These are phyloP conservation scores for Scartelaos histophorus DNA, from an alignment of 2,113 vertebrate genomes.

Conservation along the genomic window DNA sequence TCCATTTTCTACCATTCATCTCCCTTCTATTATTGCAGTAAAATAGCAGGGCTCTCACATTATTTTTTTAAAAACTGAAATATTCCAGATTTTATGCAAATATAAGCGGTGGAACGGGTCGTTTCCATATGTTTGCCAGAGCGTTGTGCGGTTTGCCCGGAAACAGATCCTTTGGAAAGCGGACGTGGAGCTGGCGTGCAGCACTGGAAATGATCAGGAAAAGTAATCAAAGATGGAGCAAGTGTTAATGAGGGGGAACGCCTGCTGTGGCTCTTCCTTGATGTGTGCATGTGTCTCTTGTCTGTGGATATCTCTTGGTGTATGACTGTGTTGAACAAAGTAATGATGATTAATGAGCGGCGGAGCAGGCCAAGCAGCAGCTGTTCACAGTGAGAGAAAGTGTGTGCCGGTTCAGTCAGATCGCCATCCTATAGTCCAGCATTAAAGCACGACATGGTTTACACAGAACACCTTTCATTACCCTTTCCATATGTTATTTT, in stretches of 20 bases:
- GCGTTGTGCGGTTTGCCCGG: slow-evolving; percentile 42
- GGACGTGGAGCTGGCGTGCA: slow-evolving; percentile 56
- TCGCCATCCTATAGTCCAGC: slow-evolving; percentile 24
- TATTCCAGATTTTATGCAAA: slow-evolving; percentile 12
- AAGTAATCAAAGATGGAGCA: slow-evolving; percentile 69
- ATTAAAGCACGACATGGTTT: slow-evolving; percentile 29
- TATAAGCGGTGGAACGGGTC: slow-evolving; percentile 4
- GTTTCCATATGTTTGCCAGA: slow-evolving; percentile 39
- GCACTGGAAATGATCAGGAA: slow-evolving; percentile 66
- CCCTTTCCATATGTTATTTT: slow-evolving; percentile 28
- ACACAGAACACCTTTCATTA: slow-evolving; percentile 37
- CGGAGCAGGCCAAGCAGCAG: slow-evolving; percentile 39
- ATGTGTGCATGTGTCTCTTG: slow-evolving; percentile 23
- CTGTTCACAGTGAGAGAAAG: slow-evolving; percentile 29
- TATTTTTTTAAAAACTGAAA: slow-evolving; percentile 24
- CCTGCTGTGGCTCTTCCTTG: slow-evolving; percentile 58
- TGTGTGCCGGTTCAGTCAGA: slow-evolving; percentile 30
- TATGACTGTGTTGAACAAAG: slow-evolving; percentile 38
- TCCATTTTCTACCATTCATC: neutral
- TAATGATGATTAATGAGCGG: slow-evolving; percentile 62
- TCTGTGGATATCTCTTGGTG: slow-evolving; percentile 32
- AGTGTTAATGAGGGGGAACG: slow-evolving; percentile 68
- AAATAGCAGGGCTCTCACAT: neutral
- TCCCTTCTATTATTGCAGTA: neutral
- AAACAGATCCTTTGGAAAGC: slow-evolving; percentile 63